Percentiles rank a stretch among this genome's conserved stretches.
Evolutionary conservation across 2,113 vertebrate species (phyloP).

Genomic region (Amphilophus citrinellus): DNA sequence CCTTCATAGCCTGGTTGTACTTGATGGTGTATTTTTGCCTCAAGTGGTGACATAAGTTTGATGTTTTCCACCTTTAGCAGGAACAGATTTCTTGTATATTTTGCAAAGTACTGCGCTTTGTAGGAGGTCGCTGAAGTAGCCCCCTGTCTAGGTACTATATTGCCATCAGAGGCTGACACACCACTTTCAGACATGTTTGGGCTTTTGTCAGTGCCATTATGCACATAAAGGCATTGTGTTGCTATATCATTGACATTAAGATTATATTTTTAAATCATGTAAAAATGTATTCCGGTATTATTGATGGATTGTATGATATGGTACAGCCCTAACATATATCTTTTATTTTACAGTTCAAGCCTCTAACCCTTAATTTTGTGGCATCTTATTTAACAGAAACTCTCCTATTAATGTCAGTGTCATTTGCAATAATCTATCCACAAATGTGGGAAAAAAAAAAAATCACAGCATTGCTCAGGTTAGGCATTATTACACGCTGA

Average conservation of each 20-base stretch:
- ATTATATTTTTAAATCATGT: not conserved
- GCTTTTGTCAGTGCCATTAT: not conserved
- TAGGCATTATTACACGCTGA: not conserved
- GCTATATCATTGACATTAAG: not conserved
- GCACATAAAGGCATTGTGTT: not conserved
- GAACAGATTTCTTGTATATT: not conserved
- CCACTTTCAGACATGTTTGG: not conserved
- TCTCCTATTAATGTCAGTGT: not conserved
- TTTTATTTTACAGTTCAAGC: not conserved
- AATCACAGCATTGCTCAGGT: not conserved
- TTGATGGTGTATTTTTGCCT: not conserved
- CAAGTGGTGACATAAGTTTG: not conserved
- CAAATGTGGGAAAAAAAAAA: not conserved
- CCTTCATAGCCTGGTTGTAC: not conserved
- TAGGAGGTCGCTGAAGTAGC: not conserved
- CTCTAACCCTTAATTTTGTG: not conserved
- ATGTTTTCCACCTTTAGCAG: not conserved
- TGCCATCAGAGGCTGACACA: not conserved
- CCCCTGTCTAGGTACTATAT: not conserved
- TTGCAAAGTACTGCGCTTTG: not conserved
- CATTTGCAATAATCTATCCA: constrained; percentile 1
- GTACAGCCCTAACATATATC: not conserved
- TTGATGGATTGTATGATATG: not conserved
- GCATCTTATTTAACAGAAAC: not conserved
- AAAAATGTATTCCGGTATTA: not conserved